Evolutionary conservation across 2,113 vertebrate genomes (phyloP), one percentile per base, ranked within the genome.

Genomic region (Butorides virescens): DNA sequence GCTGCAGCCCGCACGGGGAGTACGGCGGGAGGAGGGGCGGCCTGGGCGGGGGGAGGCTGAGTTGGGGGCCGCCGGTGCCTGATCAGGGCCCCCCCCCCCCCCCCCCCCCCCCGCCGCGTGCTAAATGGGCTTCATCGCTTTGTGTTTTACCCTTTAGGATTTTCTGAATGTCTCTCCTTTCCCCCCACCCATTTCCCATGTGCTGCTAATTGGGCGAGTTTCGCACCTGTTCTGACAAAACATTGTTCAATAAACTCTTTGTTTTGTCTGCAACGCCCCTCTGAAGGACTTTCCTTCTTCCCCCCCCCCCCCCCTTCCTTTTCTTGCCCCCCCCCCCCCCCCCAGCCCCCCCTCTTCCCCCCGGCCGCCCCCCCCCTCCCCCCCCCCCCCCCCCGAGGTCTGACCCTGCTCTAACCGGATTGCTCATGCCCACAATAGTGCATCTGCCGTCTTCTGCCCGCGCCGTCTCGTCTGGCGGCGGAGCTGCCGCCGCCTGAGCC

Each of bases 1-100:
- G 13, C 16, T 15, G 47, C 3, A 46, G 32, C 32, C 29, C 16
- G 5, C 27, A 21, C 11, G 9, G 6, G 9, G 7, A 37, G 30
- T 20, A 3, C 6, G 42, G 66, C 62, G 29, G 67, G 17, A 22
- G n/a, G 30, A 32, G 42, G 32, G 62, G 22, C 3, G 34, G 55
- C 42, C 9, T 21, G 29, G 55, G 72, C 5, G 27, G 4, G 42
- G 37, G 15, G 14, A 11, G 79, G n/a, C 23, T 53, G 53, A 18
- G 34, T 25, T 19, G 5, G 27, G 26, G 23, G 17, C n/a, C 2
- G 14, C 34, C 1, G 13, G 20, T n/a, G 10, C 18, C 44, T 21
- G 44, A 7, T 8, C 7, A 2, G 20, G 16, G 10, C 11, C 7
- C 7, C 5, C 5, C 5, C n/a, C n/a, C n/a, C n/a, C n/a, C n/a